Conservation (phyloP, 2,113 vertebrate genomes). For the Sprattus sprattus region DNA sequence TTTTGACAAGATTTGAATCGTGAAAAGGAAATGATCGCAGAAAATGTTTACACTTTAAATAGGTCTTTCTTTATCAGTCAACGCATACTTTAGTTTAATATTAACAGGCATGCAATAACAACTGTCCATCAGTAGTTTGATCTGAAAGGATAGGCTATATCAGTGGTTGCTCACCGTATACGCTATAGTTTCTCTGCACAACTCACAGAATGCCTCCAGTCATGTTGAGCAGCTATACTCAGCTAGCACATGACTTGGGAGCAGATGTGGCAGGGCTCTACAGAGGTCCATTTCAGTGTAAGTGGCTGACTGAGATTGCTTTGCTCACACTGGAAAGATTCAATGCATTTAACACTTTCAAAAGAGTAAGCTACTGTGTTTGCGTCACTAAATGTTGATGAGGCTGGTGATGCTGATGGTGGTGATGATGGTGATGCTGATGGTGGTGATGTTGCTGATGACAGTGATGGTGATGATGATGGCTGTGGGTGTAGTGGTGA, state of each 20-base stretch:
- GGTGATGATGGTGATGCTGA: background rate
- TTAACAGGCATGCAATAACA: background rate
- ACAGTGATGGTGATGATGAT: background rate
- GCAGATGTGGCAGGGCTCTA: background rate
- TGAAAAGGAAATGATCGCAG: background rate
- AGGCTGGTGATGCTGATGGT: background rate
- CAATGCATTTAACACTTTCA: background rate
- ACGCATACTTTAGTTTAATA: too few relatives aligned
- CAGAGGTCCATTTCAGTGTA: background rate
- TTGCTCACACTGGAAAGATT: background rate
- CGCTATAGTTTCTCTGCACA: background rate
- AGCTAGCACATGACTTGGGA: background rate
- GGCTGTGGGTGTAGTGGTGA: background rate
- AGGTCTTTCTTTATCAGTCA: too few relatives aligned
- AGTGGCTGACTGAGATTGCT: background rate
- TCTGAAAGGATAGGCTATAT: background rate
- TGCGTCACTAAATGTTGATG: too few relatives aligned
- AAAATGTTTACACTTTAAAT: too few relatives aligned
- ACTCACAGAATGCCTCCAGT: background rate
- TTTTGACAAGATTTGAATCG: background rate
- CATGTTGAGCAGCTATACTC: background rate
- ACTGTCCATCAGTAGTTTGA: background rate
- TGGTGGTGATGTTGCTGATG: background rate
- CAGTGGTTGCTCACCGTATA: background rate
- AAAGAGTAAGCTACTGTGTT: background rate